These are phyloP conservation scores for Ophion costatus DNA, from an alignment of 2,888 invertebrate species.

Conservation along the genomic window DNA sequence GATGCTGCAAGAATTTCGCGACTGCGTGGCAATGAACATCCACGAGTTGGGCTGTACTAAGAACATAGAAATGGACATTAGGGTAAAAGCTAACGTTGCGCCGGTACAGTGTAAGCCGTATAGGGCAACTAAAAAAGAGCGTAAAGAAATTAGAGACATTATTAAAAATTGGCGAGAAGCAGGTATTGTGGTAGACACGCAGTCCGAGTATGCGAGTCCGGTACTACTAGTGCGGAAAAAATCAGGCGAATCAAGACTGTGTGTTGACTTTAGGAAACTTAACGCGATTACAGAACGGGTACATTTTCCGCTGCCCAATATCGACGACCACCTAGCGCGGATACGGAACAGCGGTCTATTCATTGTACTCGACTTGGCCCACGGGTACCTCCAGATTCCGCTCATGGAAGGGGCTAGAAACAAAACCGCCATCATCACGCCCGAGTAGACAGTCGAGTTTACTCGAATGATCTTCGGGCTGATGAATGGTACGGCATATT, in stretches of 20 bases:
- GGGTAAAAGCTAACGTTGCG: neutral
- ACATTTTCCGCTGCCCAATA: neutral
- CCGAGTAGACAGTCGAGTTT: neutral
- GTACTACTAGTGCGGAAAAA: neutral
- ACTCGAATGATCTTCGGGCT: neutral
- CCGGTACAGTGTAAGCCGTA: constrained; percentile 24
- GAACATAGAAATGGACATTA: constrained; percentile 32
- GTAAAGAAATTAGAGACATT: constrained; percentile 14
- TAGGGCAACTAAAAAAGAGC: neutral
- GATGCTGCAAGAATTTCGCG: constrained; percentile 25
- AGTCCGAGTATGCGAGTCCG: constrained; percentile 31
- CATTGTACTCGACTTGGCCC: neutral
- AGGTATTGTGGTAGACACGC: constrained; percentile 36
- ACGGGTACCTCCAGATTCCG: neutral
- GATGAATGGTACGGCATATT: neutral
- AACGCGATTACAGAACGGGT: neutral
- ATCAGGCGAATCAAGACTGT: neutral
- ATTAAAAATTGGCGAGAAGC: constrained; percentile 35
- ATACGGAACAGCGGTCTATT: neutral
- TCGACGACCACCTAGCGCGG: neutral
- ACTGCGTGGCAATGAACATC: constrained; percentile 23
- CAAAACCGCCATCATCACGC: neutral
- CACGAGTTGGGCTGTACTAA: constrained; percentile 47
- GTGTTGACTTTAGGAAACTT: neutral
- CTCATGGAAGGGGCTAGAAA: neutral